Evolutionary conservation across 2,888 invertebrate species (phyloP).

Genomic region (Ectemnius continuus): DNA sequence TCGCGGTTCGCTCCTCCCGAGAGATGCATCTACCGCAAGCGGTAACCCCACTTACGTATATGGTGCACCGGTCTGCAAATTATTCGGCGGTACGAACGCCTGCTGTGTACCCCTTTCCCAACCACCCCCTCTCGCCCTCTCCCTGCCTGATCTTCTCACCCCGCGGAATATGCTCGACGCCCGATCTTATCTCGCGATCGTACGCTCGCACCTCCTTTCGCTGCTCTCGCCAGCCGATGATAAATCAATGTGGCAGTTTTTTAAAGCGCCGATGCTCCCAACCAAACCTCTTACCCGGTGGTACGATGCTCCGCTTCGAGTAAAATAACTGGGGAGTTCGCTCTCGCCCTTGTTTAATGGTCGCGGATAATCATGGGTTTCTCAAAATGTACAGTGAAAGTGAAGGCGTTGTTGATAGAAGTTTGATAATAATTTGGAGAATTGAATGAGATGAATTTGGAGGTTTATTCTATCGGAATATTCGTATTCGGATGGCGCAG

Average conservation of each 20-base stretch:
- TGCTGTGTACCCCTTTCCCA: slow-evolving; percentile 26
- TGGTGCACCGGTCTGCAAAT: slow-evolving; percentile 50
- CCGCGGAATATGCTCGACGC: slow-evolving; percentile 34
- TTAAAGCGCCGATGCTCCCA: background rate
- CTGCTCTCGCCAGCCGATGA: background rate
- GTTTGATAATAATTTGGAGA: too few relatives aligned
- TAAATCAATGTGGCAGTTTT: slow-evolving; percentile 1
- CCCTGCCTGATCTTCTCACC: slow-evolving; percentile 15
- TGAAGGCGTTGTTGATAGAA: too few relatives aligned
- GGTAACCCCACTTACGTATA: slow-evolving; percentile 49
- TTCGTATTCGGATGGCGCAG: too few relatives aligned
- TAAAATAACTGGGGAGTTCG: too few relatives aligned
- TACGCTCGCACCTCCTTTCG: background rate
- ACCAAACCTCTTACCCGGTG: too few relatives aligned
- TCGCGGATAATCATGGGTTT: too few relatives aligned
- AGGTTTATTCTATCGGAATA: too few relatives aligned
- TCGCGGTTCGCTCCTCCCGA: slow-evolving; percentile 12
- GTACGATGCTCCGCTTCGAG: too few relatives aligned
- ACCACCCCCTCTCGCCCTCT: slow-evolving; percentile 37
- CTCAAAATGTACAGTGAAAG: too few relatives aligned
- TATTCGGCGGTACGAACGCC: slow-evolving; percentile 30
- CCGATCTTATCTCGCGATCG: slow-evolving; percentile 2
- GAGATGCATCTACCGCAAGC: slow-evolving; percentile 27
- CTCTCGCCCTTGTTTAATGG: too few relatives aligned
- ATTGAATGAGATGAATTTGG: too few relatives aligned